phyloP scores from a whole-genome alignment of 2,888 invertebrate genomes.

The Pyrocoelia pectoralis region DNA sequence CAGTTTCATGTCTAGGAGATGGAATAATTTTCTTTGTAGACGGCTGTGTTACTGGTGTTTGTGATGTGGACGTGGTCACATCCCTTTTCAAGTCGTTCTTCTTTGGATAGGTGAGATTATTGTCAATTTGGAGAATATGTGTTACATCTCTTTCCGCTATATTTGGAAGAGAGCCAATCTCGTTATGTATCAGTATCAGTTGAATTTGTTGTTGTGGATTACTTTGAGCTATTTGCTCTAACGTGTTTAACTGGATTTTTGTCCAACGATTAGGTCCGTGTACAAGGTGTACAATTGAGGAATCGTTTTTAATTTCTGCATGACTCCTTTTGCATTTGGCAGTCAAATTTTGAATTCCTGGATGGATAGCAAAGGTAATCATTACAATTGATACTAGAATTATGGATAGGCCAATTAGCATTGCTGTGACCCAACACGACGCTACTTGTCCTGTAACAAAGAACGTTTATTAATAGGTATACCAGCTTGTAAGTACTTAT shows the following conservation, averaged over 20 bases:
- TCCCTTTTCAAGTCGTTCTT: too few relatives aligned
- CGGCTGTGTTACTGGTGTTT: too few relatives aligned
- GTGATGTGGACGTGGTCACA: too few relatives aligned
- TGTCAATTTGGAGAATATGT: too few relatives aligned
- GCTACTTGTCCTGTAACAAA: slow-evolving; percentile 43
- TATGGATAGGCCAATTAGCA: slow-evolving; percentile 36
- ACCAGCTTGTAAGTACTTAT: too few relatives aligned
- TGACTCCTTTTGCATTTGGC: slow-evolving; percentile 32
- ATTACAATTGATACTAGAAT: slow-evolving; percentile 35
- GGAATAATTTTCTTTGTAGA: too few relatives aligned
- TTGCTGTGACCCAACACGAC: slow-evolving; percentile 41
- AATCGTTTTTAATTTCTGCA: slow-evolving; percentile 36
- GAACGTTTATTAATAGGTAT: too few relatives aligned
- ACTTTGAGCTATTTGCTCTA: slow-evolving; percentile 51
- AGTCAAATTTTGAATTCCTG: slow-evolving; percentile 25
- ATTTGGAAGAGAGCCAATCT: not conserved
- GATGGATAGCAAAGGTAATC: slow-evolving; percentile 37
- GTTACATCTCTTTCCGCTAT: too few relatives aligned
- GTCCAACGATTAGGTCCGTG: slow-evolving; percentile 49
- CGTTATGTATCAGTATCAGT: slow-evolving; percentile 46
- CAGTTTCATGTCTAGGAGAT: not conserved
- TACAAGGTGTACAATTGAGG: slow-evolving; percentile 53
- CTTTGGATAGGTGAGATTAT: too few relatives aligned
- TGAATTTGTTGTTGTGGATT: slow-evolving; percentile 51
- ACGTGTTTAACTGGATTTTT: slow-evolving; percentile 47